Evolutionary conservation across 2,797 vertebrate genomes (phyloP).

Genomic region (Prunella strophiata): DNA sequence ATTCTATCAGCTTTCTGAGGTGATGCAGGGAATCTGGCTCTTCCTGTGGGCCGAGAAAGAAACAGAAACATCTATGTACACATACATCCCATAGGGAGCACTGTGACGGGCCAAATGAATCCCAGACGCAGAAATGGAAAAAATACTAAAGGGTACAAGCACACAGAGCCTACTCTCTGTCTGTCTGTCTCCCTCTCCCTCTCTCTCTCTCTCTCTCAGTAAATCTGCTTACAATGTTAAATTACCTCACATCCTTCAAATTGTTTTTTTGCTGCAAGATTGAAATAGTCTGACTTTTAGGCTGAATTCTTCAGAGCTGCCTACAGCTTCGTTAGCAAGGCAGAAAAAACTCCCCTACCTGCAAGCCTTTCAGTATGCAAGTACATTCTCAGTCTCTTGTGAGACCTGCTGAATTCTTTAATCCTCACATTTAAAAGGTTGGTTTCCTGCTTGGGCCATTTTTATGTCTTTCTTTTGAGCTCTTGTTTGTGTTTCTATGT

Average conservation of each 20-base stretch:
- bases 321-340: not conserved
- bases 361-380: not conserved
- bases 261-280: not conserved
- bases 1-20: not conserved
- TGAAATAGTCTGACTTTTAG: not conserved
- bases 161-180: not conserved
- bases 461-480: not conserved
- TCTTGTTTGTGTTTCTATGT: not conserved
- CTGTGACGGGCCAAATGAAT: not conserved
- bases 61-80: not conserved
- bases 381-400: not conserved
- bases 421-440: not conserved
- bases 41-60: not conserved
- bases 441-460: not conserved
- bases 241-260: not conserved
- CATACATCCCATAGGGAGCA: not conserved
- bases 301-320: not conserved
- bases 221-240: constrained; percentile 14
- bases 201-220: not conserved
- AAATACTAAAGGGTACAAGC: not conserved
- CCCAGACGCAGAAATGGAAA: not conserved
- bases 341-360: not conserved
- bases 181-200: not conserved
- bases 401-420: not conserved
- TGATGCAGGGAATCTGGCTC: not conserved